Base-by-base conservation (phyloP, 2,888 invertebrate species). In the Hypsopygia costalis region DNA sequence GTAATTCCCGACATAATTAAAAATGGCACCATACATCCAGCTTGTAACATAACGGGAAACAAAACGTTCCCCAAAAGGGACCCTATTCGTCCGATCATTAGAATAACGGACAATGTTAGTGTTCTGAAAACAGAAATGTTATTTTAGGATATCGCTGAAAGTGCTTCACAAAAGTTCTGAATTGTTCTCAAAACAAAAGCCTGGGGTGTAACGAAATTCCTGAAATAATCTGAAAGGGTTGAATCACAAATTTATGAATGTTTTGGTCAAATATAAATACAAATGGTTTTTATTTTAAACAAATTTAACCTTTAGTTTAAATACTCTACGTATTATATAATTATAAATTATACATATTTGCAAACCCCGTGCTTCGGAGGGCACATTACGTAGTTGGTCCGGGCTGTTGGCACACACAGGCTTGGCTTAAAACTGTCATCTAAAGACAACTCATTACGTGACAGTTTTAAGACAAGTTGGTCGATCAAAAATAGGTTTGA, bases 11-110 rank as follows among this genome's bases (percentile, higher is more conserved):
- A 55, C n/a, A 71, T 46, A 0, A 58, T 51, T 6, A 70, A 30
- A 42, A 78, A 78, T 1, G 76, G 74, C 1, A 60, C 59, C 71
- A 75, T 72, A 34, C 77, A 78, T 1, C 71, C 69, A 25, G 50
- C 25, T 25, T 66, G 51, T 43, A 78, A 40, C 50, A 78, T 48
- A 1, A 71, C 43, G 0, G 77, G 77, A 36, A 78, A 74, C 22
- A 75, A 31, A 11, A 76, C 56, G 39, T 67, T 76, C 8, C 77
- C 77, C 2, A 66, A 34, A 4, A 75, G 47, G 1, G 77, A 76
- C 7, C 77, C 77, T 0, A 66, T 47, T 22, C 77, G 51, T 2
- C 77, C 77, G 5, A 62, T 25, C 64, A 72, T 70, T 11, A 70
- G 44, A 8, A 71, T 63, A 11, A 74, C 44, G 3, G 75, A 68